Conservation (phyloP, 2,888 invertebrate species). For the Hypolimnas misippus region DNA sequence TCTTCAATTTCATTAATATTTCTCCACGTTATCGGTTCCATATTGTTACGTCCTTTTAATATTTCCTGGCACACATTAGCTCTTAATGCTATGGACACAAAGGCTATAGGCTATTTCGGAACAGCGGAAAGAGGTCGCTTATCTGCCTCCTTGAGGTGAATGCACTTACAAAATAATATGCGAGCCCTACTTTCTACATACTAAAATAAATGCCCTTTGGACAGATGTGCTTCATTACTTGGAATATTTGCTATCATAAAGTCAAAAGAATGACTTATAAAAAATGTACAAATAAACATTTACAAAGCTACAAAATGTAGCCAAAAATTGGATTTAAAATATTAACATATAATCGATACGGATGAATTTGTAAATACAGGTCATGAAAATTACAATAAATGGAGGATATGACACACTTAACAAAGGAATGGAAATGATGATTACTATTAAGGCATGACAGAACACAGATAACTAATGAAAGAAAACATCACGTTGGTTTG, state of each 20-base stretch:
- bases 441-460: neutral
- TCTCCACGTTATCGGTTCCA: constrained; percentile 15
- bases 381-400: neutral
- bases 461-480: neutral
- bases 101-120: constrained; percentile 2
- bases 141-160: constrained; percentile 39
- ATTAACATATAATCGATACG: no score
- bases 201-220: constrained; percentile 22
- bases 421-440: neutral
- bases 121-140: constrained; percentile 33
- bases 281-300: neutral
- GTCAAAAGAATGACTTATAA: neutral
- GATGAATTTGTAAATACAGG: neutral
- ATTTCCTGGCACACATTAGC: neutral
- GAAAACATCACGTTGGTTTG: neutral
- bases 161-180: constrained; percentile 37
- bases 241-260: neutral
- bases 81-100: constrained; percentile 1
- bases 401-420: neutral
- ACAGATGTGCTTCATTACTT: neutral
- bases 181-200: constrained; percentile 26
- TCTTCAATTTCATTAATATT: neutral
- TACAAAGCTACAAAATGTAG: no score
- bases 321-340: no score
- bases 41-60: constrained; percentile 12